Base-by-base conservation (phyloP, 1,140 invertebrate species). In the Oryzaephilus surinamensis region DNA sequence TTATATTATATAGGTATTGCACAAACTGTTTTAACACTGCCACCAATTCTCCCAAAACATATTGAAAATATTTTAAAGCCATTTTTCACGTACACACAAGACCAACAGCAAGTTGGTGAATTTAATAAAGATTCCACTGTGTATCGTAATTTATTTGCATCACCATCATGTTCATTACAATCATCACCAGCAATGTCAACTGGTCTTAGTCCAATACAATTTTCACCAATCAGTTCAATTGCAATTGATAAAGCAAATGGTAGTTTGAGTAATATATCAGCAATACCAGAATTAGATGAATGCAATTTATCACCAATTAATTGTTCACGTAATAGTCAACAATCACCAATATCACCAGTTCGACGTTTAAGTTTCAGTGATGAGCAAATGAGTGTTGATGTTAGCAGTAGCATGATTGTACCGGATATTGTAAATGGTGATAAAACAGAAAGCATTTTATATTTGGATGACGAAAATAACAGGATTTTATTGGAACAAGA, bases 31-130 rank as follows among this genome's bases (percentile, higher is more conserved):
- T 45, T 58, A 43, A 43, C 51, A n/a, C 34, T 58, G 11, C 55
- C 55, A n/a, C 50, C 52, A 1, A 34, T 46, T 6, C 58, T 80
- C 11, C 74, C 76, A 3, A 50, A 61, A 38, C 63, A 76, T 53
- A 50, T 79, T 8, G 74, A 76, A 61, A 65, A 71, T 44, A 55
- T 65, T 19, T 58, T 79, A 16, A 67, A 72, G 54, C 71, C 73
- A 35, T 80, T 71, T 52, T 54, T 69, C 49, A 72, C 66, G 23
- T 76, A 67, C 47, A 72, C 62, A 42, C 49, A 52, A 19, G 46
- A 48, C 38, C 48, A 48, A 45, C 50, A 53, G 43, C 15, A 49
- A 10, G n/a, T n/a, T n/a, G 6, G 28, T 33, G 21, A 32, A 8
- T 15, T 19, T 12, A 40, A 44, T 12, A 37, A 37, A 23, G 37